These are phyloP conservation scores for Myopa tessellatipennis DNA, from an alignment of 2,888 invertebrate genomes.

Conservation along the genomic window DNA sequence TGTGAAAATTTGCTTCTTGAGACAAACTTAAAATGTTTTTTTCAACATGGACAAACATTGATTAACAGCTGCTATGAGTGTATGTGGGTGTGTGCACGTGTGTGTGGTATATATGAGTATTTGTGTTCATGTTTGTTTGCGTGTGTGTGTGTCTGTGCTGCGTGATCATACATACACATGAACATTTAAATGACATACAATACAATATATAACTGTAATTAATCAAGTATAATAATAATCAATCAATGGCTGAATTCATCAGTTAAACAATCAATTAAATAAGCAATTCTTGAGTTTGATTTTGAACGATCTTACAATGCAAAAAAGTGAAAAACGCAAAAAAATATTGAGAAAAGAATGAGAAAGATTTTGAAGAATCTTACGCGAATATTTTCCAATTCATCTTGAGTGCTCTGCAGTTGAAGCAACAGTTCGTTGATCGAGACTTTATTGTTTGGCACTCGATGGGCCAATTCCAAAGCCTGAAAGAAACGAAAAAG, in stretches of 20 bases:
- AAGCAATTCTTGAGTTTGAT: not conserved
- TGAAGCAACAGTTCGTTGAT: constrained; percentile 85
- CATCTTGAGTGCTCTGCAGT: constrained; percentile 85
- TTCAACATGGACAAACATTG: no score
- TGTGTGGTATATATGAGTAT: no score
- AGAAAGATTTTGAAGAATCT: constrained; percentile 68
- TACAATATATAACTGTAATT: no score
- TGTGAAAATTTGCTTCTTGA: no score
- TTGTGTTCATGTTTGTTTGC: no score
- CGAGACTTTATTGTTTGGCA: constrained; percentile 77
- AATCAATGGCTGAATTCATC: constrained; percentile 6
- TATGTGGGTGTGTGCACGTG: no score
- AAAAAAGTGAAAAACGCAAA: constrained; percentile 67
- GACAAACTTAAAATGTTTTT: no score
- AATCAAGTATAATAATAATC: not conserved
- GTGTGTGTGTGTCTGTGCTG: no score
- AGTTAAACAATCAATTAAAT: not conserved
- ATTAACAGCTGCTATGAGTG: no score
- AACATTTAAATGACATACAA: no score
- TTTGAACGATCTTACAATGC: constrained; percentile 45
- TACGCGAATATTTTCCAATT: constrained; percentile 90
- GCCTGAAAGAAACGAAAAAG: constrained; percentile 54
- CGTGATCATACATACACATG: no score
- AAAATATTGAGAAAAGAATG: constrained; percentile 64
- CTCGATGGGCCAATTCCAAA: constrained; percentile 71